Base-by-base conservation (phyloP, 2,888 invertebrate species). In the Tuta absoluta region DNA sequence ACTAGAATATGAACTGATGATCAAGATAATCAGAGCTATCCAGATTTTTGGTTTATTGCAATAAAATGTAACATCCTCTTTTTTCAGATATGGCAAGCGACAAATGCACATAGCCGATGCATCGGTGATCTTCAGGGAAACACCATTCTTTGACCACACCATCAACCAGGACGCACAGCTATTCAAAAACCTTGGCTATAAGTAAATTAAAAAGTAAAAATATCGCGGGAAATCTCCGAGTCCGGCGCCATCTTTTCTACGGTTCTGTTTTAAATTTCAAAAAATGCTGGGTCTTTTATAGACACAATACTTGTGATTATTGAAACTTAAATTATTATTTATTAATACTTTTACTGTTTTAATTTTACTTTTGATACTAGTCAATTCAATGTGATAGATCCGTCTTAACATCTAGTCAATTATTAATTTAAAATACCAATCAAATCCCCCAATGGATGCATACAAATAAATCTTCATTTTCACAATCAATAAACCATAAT, bases 41-140 rank as follows among this genome's bases (percentile, higher is more conserved):
- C n/a, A n/a, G n/a, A n/a, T n/a, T n/a, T n/a, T n/a, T 45, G 17
- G 1, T 1, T 45, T n/a, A 4, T 7, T 48, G 19, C n/a, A n/a
- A n/a, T 5, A 7, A 45, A 45, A n/a, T 23, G 4, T 12, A 21
- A 23, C 17, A 10, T 33, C 10, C 0, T 33, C 1, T 56, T 56
- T 66, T 86, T 79, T 56, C 85, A 91, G 91, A 82, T 91, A 88
- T 65, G 91, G 91, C 56, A 91, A 91, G 69, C 73, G 91, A 48
- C 91, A 89, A 71, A 89, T 88, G 89, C 91, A 86, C 68, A 86
- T 90, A 82, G 84, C 90, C 1, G 91, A 90, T 69, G 85, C 89
- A 0, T 90, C 91, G 0, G 88, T 89, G 0, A 86, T 87, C 69
- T 91, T 89, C 77, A 75, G 84, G 67, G 90, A 91, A 72, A 85